Evolutionary conservation across 2,888 invertebrate species (phyloP).

Genomic region (Thera obeliscata): DNA sequence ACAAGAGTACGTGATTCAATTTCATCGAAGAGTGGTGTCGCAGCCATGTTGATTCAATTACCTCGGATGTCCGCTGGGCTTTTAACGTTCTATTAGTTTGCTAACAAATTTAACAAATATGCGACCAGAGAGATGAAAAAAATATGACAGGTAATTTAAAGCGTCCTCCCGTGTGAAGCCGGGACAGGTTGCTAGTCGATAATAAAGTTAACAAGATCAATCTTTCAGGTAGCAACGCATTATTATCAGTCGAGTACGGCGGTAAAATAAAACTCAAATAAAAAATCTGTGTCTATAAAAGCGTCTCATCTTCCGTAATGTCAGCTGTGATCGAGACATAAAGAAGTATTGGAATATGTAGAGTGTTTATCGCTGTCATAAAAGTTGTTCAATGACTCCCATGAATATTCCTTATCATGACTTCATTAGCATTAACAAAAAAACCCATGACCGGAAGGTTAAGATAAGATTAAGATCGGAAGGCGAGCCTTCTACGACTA

Average conservation of each 20-base stretch:
- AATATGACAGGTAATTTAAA: neutral
- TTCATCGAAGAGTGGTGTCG: constrained; percentile 14
- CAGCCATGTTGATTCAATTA: constrained; percentile 18
- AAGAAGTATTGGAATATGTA: neutral
- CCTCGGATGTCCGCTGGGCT: constrained; percentile 13
- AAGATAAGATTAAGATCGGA: neutral
- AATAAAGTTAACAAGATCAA: no score
- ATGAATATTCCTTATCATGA: neutral
- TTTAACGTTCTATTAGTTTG: constrained; percentile 19
- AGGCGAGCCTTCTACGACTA: no score
- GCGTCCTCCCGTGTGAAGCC: no score
- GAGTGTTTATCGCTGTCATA: neutral
- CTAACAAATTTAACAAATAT: constrained; percentile 1
- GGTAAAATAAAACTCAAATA: no score
- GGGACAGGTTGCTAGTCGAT: no score
- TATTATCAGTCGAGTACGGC: no score
- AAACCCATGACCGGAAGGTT: neutral
- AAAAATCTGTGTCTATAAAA: no score
- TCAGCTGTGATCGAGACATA: neutral
- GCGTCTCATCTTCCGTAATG: neutral
- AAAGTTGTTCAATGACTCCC: neutral
- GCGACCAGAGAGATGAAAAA: neutral
- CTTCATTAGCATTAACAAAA: no score
- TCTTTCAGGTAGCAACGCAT: no score
- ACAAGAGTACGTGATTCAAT: constrained; percentile 9